A percentile compares a stretch with the other conserved stretches of the same genome.
Evolutionary conservation across 2,888 invertebrate species (phyloP).

Genomic region (Folsomia manolachei): DNA sequence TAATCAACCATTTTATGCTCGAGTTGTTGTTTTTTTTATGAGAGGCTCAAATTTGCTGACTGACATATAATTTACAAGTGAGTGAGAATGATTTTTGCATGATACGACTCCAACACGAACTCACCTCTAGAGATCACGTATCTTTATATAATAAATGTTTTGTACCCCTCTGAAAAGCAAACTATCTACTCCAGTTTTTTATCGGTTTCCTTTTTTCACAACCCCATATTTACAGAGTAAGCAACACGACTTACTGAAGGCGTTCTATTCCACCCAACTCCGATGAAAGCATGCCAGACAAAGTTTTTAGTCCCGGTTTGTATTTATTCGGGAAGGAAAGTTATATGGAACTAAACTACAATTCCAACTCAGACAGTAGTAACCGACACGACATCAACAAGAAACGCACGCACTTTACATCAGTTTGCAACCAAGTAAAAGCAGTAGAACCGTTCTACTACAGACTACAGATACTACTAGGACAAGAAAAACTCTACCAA

Average conservation of each 20-base stretch:
- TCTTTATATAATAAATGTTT: background rate
- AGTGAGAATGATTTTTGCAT: background rate
- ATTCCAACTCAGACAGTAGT: too few species aligned
- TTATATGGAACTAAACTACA: background rate
- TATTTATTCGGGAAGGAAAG: background rate
- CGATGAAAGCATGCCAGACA: too few species aligned
- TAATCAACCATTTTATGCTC: too few species aligned
- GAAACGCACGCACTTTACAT: too few species aligned
- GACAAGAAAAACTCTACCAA: background rate
- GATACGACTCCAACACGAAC: background rate
- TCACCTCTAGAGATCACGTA: background rate
- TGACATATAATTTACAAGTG: background rate
- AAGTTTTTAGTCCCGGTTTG: background rate
- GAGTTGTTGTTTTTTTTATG: too few species aligned
- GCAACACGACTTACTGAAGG: too few species aligned
- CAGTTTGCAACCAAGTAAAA: too few species aligned
- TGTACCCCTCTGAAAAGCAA: background rate
- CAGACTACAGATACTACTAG: background rate
- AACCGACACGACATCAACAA: too few species aligned
- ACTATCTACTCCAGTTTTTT: background rate
- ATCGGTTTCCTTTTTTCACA: too few species aligned
- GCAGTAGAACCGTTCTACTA: too few species aligned
- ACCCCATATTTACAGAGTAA: background rate
- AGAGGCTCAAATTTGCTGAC: background rate
- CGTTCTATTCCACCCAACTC: too few species aligned